Percentiles rank a stretch among this genome's conserved stretches.
Conservation (phyloP, 2,113 vertebrate species). For the Halcyon malimbica region DNA sequence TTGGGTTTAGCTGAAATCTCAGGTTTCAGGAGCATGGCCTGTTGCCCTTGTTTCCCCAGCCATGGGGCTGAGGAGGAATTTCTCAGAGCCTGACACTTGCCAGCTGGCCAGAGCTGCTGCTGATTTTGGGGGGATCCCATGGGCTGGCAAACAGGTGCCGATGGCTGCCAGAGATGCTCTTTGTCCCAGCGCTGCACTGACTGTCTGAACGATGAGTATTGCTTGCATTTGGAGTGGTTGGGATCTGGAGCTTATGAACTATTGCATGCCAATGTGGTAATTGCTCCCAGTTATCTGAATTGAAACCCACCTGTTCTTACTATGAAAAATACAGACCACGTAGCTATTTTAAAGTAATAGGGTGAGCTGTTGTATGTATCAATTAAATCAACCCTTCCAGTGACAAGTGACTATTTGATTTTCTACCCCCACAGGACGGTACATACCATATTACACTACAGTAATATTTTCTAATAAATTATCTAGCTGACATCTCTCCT, state of each 20-base stretch:
- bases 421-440: conserved; percentile 5
- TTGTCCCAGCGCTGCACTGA: fast-evolving
- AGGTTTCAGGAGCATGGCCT: neutral
- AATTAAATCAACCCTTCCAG: conserved; percentile 21
- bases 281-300: neutral
- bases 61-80: neutral
- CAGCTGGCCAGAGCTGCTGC: neutral
- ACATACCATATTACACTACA: neutral
- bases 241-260: neutral
- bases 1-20: neutral
- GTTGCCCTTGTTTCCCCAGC: neutral
- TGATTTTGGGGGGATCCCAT: neutral
- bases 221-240: neutral
- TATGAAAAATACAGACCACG: neutral
- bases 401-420: conserved; percentile 55
- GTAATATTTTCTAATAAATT: conserved; percentile 43
- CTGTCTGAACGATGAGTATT: fast-evolving
- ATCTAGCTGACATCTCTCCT: neutral
- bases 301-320: neutral
- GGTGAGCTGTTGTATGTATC: neutral
- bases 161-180: fast-evolving
- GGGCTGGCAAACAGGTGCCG: neutral
- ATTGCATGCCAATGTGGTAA: too few species aligned
- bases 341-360: neutral
- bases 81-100: neutral